phyloP scores from a whole-genome alignment of 2,113 vertebrate genomes.

The Lagopus leucura region DNA sequence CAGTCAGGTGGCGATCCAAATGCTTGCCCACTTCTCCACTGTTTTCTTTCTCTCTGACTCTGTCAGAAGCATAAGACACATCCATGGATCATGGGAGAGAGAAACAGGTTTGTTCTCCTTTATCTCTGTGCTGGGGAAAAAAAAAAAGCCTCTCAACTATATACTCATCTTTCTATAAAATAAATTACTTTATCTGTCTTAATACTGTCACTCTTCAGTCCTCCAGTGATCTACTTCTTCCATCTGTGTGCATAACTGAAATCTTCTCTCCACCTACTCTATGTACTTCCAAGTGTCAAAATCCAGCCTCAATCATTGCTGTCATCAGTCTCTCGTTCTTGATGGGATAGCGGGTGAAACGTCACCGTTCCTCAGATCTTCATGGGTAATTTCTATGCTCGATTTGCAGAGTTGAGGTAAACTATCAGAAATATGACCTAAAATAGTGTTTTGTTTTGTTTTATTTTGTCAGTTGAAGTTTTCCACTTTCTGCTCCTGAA shows the following conservation, averaged over 20 bases:
- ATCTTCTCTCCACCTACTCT: constrained; percentile 63
- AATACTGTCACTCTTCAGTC: constrained; percentile 59
- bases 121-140: neutral
- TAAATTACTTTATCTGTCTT: constrained; percentile 68
- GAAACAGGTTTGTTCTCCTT: constrained; percentile 17
- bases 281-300: constrained; percentile 65
- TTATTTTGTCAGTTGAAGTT: neutral
- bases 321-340: constrained; percentile 8
- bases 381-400: neutral
- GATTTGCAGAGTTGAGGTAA: neutral
- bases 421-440: fast-evolving
- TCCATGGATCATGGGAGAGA: constrained; percentile 25
- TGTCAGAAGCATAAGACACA: constrained; percentile 17
- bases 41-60: constrained; percentile 34
- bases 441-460: neutral
- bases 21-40: constrained; percentile 38
- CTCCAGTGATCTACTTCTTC: constrained; percentile 55
- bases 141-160: constrained; percentile 21
- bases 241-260: constrained; percentile 65
- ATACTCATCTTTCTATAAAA: constrained; percentile 57
- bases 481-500: neutral
- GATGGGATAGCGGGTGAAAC: neutral
- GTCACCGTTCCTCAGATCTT: neutral
- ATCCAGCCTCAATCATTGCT: constrained; percentile 58
- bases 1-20: constrained; percentile 64